Conservation (phyloP, 2,113 vertebrate species). For the Anas platyrhynchos region DNA sequence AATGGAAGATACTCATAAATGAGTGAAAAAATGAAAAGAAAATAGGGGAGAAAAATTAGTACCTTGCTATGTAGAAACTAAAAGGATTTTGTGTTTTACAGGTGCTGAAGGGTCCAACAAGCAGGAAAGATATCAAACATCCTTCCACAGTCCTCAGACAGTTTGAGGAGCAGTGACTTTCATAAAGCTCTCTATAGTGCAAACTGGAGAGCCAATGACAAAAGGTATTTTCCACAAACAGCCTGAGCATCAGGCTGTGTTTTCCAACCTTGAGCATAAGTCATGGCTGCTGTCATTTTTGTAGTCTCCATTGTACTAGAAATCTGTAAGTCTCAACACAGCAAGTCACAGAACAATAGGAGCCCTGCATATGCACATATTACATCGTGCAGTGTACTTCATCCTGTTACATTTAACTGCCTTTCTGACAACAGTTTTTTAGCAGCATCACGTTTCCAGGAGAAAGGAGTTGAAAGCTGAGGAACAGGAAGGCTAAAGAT, state of each 20-base stretch:
- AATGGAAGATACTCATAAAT: background rate
- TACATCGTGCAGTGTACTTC: background rate
- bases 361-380: background rate
- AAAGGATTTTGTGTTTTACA: background rate
- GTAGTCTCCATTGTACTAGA: background rate
- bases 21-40: background rate
- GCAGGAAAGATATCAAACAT: background rate
- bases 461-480: background rate
- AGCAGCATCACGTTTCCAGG: background rate
- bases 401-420: background rate
- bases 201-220: background rate
- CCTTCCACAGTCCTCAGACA: background rate
- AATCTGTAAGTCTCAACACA: background rate
- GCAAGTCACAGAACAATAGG: background rate
- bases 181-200: background rate
- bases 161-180: background rate
- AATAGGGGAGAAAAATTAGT: background rate
- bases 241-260: background rate
- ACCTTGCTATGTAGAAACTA: background rate
- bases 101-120: background rate
- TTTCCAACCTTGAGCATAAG: background rate
- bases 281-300: background rate
- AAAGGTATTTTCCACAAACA: background rate
- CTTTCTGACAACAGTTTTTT: background rate
- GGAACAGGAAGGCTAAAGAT: background rate